A percentile compares a stretch with the other conserved stretches of the same genome.
Conservation (phyloP, 2,888 invertebrate genomes). For the Choristoneura rosaceana region DNA sequence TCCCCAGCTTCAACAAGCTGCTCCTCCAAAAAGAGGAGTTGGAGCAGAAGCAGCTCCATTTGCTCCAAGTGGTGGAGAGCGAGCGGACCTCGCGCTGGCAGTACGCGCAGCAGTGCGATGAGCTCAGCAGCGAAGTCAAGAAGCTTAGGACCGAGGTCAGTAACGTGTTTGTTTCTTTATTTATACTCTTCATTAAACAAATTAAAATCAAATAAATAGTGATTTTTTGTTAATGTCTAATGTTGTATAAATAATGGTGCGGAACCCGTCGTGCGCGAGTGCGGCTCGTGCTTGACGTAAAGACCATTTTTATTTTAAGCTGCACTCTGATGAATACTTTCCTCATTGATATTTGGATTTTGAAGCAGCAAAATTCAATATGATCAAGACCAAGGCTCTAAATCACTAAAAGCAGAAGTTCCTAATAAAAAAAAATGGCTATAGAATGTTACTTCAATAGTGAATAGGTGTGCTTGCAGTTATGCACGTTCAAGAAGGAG, state of each 20-base stretch:
- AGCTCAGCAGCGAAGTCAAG: conserved; percentile 94
- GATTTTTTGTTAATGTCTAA: too few relatives aligned
- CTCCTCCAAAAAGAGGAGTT: conserved; percentile 95
- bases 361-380: too few relatives aligned
- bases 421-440: too few relatives aligned
- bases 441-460: background rate
- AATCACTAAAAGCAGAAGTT: too few relatives aligned
- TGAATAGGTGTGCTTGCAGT: conserved; percentile 71
- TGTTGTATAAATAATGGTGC: too few relatives aligned
- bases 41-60: conserved; percentile 96
- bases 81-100: conserved; percentile 97
- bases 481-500: conserved; percentile 93
- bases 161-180: background rate
- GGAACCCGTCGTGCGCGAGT: too few relatives aligned
- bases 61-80: conserved; percentile 95
- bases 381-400: too few relatives aligned
- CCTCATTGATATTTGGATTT: too few relatives aligned
- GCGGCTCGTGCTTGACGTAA: too few relatives aligned
- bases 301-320: too few relatives aligned
- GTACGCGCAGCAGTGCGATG: conserved; percentile 96
- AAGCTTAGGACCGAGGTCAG: conserved; percentile 93
- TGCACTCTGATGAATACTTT: too few relatives aligned
- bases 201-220: too few relatives aligned
- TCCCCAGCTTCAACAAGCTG: conserved; percentile 93
- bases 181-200: background rate